Evolutionary conservation across 2,797 vertebrate genomes (phyloP), one percentile per base, ranked within the genome.

Genomic region (Microctenopoma stevenorrisi): DNA sequence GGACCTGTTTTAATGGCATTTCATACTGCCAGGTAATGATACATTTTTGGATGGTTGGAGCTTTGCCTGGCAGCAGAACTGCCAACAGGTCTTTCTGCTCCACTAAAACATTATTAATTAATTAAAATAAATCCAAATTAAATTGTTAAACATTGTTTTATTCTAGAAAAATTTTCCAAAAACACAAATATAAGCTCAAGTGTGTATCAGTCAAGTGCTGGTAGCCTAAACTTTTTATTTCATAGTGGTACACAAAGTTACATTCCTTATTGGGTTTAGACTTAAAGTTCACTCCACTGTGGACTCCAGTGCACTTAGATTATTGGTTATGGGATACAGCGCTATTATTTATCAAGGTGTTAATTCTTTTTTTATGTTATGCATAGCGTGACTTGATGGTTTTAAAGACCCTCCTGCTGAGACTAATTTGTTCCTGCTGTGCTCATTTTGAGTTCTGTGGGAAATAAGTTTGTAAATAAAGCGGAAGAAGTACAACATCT

Each of bases 1-100:
- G 10, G 44, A 82, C 40, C 62, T 47, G 55, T 83, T 87, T 88
- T 83, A 80, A 86, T 69, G 68, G 64, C 61, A 46, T 84, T 76
- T 81, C 60, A 77, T 69, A 51, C 79, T 22, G 78, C 40, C 68
- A 35, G 18, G 66, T 78, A 63, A 75, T 78, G 78, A 83, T 25
- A 42, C 3, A 64, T 61, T 64, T 71, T 81, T 62, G 49, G 70
- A 80, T 78, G 43, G 40, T 35, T 53, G 48, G 55, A 38, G 33
- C 6, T 22, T n/a, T 38, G 43, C 43, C 56, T 55, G 52, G 60
- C 16, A 47, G 35, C 42, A 18, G 11, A 52, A 60, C 18, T 43
- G 56, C 69, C 35, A 63, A 49, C 50, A 66, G 59, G 38, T 67
- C 50, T 16, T 56, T 77, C 30, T 59, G 11, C 73, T 35, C 40